A percentile compares a stretch with the other conserved stretches of the same genome.
phyloP scores from a whole-genome alignment of 2,113 vertebrate genomes.

The Apus apus region DNA sequence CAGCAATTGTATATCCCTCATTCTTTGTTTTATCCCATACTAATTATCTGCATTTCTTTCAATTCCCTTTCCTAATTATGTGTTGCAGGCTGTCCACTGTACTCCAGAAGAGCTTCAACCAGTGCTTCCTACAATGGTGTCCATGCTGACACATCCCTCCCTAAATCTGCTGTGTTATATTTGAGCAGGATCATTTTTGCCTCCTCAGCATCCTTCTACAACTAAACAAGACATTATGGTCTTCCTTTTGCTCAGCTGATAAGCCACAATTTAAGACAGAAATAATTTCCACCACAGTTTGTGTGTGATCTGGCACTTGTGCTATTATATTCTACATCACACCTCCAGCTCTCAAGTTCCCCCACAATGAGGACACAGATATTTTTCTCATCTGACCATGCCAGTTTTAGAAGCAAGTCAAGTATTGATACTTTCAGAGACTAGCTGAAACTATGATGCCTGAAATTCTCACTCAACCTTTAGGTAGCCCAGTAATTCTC shows the following conservation, averaged over 20 bases:
- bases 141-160: not conserved
- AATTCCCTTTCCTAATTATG: not conserved
- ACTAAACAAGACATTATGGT: not conserved
- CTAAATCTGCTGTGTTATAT: not conserved
- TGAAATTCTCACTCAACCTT: not conserved
- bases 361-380: not conserved
- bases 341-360: not conserved
- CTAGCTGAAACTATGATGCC: not conserved
- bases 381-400: not conserved
- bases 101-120: not conserved
- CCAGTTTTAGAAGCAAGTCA: not conserved
- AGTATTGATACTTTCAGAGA: not conserved
- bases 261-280: not conserved
- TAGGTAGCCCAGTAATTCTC: not conserved
- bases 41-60: not conserved
- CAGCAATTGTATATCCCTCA: slow-evolving; percentile 22
- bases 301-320: not conserved
- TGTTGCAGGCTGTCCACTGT: not conserved
- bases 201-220: not conserved
- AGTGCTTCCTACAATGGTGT: not conserved
- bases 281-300: not conserved
- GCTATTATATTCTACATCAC: not conserved
- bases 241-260: not conserved
- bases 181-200: not conserved
- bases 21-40: slow-evolving; percentile 20